Conservation (phyloP, 2,888 invertebrate genomes). For the Opisthograptis luteolata region DNA sequence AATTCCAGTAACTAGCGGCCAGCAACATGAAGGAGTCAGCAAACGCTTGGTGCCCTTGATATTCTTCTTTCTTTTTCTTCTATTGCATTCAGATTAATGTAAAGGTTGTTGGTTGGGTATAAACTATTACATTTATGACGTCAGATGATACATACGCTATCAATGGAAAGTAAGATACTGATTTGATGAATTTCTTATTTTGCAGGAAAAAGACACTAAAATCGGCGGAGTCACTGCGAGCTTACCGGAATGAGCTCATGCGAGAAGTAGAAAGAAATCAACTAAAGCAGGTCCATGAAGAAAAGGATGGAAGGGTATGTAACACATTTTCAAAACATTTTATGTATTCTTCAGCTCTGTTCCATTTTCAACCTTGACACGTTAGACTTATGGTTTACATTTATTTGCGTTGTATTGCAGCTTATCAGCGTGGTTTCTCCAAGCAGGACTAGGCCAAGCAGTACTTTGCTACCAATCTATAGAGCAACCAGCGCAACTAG, state of each 20-base stretch:
- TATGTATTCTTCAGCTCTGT: constrained; percentile 45
- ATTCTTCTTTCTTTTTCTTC: too few species aligned
- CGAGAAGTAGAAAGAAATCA: constrained; percentile 76
- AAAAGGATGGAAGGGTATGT: constrained; percentile 71
- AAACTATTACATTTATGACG: too few species aligned
- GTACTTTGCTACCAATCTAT: constrained; percentile 70
- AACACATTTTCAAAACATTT: neutral
- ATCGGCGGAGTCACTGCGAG: constrained; percentile 71
- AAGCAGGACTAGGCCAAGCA: constrained; percentile 75
- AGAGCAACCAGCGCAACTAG: constrained; percentile 76
- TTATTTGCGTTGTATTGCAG: constrained; percentile 53
- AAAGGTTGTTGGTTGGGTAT: too few species aligned
- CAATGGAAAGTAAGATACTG: too few species aligned
- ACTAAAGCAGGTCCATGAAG: constrained; percentile 72
- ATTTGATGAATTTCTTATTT: constrained; percentile 5
- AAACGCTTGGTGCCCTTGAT: too few species aligned
- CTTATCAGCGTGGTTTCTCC: constrained; percentile 79
- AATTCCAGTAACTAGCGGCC: too few species aligned
- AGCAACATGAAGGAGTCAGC: too few species aligned
- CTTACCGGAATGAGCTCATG: constrained; percentile 71
- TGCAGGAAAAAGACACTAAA: constrained; percentile 71
- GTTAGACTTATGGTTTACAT: too few species aligned
- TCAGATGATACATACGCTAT: too few species aligned
- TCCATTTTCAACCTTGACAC: neutral
- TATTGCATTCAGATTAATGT: too few species aligned